These are phyloP conservation scores for Columbina picui DNA, from an alignment of 2,113 vertebrate genomes.

Conservation along the genomic window DNA sequence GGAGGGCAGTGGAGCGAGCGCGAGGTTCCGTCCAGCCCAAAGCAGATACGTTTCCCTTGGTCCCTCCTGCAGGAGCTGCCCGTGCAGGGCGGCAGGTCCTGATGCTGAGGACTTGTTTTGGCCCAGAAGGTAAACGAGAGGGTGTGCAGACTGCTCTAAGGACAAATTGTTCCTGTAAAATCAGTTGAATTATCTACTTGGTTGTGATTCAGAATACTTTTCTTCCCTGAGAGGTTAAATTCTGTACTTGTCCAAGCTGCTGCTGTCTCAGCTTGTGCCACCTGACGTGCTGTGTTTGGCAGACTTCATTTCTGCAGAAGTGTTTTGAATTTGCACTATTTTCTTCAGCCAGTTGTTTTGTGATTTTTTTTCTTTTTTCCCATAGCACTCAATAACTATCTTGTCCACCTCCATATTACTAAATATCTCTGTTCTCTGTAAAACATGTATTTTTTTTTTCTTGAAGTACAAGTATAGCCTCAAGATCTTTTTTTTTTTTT, in stretches of 20 bases:
- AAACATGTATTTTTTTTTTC: background rate
- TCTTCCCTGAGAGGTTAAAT: background rate
- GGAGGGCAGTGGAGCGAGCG: background rate
- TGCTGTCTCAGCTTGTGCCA: background rate
- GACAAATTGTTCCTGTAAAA: background rate
- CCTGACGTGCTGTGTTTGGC: background rate
- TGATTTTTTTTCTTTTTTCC: background rate
- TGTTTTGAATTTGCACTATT: background rate
- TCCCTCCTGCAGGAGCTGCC: background rate
- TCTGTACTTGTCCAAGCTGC: background rate
- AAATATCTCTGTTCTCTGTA: background rate
- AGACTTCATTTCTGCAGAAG: background rate
- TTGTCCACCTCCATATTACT: background rate
- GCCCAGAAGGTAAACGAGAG: background rate
- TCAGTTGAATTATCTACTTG: background rate
- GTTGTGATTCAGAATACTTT: background rate
- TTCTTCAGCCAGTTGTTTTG: background rate
- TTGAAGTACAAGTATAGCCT: background rate
- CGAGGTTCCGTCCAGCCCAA: background rate
- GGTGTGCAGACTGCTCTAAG: background rate
- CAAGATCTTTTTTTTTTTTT: too few species aligned
- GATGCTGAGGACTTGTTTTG: background rate
- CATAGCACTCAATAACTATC: background rate
- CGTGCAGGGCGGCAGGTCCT: background rate
- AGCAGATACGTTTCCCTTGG: background rate